Evolutionary conservation across 1,140 invertebrate genomes (phyloP).

Genomic region (Lepidostoma basale): DNA sequence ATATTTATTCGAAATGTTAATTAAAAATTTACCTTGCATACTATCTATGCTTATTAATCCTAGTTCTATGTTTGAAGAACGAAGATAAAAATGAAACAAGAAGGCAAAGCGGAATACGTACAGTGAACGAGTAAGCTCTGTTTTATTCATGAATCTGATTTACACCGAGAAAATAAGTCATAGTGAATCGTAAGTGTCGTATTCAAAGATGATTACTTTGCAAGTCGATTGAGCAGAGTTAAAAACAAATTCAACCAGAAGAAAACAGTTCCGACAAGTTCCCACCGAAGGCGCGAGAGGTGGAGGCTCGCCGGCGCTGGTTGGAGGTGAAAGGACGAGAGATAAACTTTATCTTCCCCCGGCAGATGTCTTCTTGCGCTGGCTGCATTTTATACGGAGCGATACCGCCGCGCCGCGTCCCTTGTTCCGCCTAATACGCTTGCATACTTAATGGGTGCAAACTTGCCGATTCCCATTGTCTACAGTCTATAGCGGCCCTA

Average conservation of each 20-base stretch:
- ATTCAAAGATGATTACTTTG: conserved; percentile 3
- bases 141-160: too few species aligned
- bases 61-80: too few species aligned
- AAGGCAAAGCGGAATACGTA: too few species aligned
- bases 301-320: not conserved
- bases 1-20: too few species aligned
- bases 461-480: conserved; percentile 42
- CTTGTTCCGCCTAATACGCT: conserved; percentile 40
- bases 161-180: too few species aligned
- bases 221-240: conserved; percentile 15
- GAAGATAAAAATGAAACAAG: too few species aligned
- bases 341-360: conserved; percentile 43
- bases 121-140: too few species aligned
- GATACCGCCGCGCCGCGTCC: conserved; percentile 21
- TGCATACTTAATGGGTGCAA: conserved; percentile 41
- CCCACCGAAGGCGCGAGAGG: not conserved
- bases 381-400: conserved; percentile 43
- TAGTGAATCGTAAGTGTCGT: not conserved
- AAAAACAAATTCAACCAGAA: conserved; percentile 21
- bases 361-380: conserved; percentile 39
- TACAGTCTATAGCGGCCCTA: conserved; percentile 24
- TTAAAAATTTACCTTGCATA: too few species aligned
- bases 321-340: conserved; percentile 10
- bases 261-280: conserved; percentile 14
- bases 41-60: too few species aligned